Percentiles rank a stretch among this genome's conserved stretches.
Evolutionary conservation across 30 jellyfish, hydroid and myxozoan genomes (phyloP).

Genomic region (Mastigias papua): DNA sequence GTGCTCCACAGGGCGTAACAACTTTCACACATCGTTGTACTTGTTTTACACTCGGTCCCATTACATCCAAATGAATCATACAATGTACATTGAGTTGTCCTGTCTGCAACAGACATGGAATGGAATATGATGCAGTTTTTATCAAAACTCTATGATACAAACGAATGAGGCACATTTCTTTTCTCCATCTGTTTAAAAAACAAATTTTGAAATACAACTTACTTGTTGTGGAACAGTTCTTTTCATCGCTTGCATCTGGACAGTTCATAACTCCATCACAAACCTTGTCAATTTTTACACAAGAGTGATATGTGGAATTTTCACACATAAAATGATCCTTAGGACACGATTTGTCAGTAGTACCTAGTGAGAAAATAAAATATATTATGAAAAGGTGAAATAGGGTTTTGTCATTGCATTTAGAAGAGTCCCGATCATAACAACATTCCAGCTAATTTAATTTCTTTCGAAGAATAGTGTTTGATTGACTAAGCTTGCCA

Average conservation of each 20-base stretch:
- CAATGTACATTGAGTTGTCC: constrained; percentile 21
- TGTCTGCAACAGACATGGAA: constrained; percentile 10
- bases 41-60: constrained; percentile 12
- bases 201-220: constrained; percentile 12
- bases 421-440: too few relatives aligned
- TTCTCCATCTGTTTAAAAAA: not conserved
- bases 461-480: too few relatives aligned
- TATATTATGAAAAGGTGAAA: not conserved
- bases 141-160: not conserved
- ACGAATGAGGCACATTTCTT: not conserved
- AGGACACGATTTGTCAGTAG: constrained; percentile 43
- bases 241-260: constrained; percentile 88
- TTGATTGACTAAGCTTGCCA: too few relatives aligned
- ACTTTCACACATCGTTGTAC: constrained; percentile 21
- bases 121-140: not conserved
- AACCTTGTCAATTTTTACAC: constrained; percentile 68
- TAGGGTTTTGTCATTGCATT: not conserved
- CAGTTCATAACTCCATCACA: constrained; percentile 92
- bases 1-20: constrained; percentile 51
- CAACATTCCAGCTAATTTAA: too few relatives aligned
- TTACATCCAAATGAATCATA: constrained; percentile 12
- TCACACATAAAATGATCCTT: constrained; percentile 76
- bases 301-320: constrained; percentile 34
- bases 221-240: constrained; percentile 45
- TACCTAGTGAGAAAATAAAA: constrained; percentile 26